Evolutionary conservation across 2,888 invertebrate species (phyloP).

Genomic region (Protula sp.): DNA sequence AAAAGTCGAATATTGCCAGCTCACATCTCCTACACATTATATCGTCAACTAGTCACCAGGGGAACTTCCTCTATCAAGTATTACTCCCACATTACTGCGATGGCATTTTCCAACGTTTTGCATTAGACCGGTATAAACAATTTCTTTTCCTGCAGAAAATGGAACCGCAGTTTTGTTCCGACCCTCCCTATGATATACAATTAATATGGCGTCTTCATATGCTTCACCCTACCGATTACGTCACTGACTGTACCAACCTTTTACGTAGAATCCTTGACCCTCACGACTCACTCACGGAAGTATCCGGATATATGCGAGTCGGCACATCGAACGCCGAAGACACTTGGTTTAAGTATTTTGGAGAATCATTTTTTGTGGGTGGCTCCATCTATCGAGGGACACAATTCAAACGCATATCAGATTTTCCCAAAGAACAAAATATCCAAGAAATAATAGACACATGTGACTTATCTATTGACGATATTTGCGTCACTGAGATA

Average conservation of each 20-base stretch:
- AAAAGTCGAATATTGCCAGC: neutral
- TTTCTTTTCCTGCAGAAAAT: constrained; percentile 9
- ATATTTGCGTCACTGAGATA: constrained; percentile 13
- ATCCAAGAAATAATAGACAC: neutral
- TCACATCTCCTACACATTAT: neutral
- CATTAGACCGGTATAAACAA: constrained; percentile 18
- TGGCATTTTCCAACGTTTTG: constrained; percentile 15
- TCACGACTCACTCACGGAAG: neutral
- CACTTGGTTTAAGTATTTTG: neutral
- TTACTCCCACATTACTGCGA: constrained; percentile 23
- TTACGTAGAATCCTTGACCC: constrained; percentile 3
- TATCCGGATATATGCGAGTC: neutral
- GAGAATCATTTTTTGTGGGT: constrained; percentile 7
- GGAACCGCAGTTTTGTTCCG: neutral
- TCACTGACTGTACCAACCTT: constrained; percentile 6
- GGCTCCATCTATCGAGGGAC: constrained; percentile 12
- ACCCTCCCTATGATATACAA: constrained; percentile 16
- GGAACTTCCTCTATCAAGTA: constrained; percentile 20
- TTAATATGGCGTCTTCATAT: constrained; percentile 18
- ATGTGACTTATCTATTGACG: constrained; percentile 14
- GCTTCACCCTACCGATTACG: constrained; percentile 19
- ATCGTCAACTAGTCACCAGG: neutral
- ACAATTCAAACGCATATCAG: neutral
- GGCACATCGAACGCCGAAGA: constrained; percentile 5
- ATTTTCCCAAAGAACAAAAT: neutral